These are phyloP conservation scores for Pempheris klunzingeri DNA, from an alignment of 2,797 vertebrate species.

Conservation along the genomic window DNA sequence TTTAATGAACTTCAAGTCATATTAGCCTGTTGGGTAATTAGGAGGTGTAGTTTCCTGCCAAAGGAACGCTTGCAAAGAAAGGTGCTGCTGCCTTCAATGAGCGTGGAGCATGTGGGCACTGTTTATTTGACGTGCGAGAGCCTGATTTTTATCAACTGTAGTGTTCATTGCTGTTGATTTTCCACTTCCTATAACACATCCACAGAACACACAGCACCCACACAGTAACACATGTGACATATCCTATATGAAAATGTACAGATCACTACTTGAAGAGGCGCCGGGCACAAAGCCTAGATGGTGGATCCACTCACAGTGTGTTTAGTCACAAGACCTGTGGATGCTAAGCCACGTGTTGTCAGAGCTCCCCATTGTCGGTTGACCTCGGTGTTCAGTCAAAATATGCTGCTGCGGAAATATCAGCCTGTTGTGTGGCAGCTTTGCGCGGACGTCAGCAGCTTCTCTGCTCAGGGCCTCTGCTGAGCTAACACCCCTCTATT, in stretches of 20 bases:
- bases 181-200: too few relatives aligned
- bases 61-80: too few relatives aligned
- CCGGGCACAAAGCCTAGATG: neutral
- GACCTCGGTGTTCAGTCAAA: slow-evolving; percentile 23
- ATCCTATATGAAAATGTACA: neutral
- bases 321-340: slow-evolving; percentile 30
- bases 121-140: too few relatives aligned
- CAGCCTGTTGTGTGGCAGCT: slow-evolving; percentile 34
- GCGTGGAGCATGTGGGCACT: too few relatives aligned
- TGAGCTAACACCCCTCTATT: slow-evolving; percentile 60
- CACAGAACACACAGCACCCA: too few relatives aligned
- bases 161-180: too few relatives aligned
- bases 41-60: too few relatives aligned
- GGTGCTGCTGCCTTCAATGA: too few relatives aligned
- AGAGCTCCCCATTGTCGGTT: slow-evolving; percentile 43
- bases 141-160: too few relatives aligned
- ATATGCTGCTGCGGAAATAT: slow-evolving; percentile 49
- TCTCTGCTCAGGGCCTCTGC: slow-evolving; percentile 36
- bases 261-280: neutral
- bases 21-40: too few relatives aligned
- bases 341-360: slow-evolving; percentile 18
- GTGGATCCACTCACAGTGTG: slow-evolving; percentile 1
- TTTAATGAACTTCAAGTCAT: too few relatives aligned
- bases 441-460: slow-evolving; percentile 55
- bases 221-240: too few relatives aligned